Evolutionary conservation across 1,140 invertebrate genomes (phyloP).

Genomic region (Nasonia vitripennis): DNA sequence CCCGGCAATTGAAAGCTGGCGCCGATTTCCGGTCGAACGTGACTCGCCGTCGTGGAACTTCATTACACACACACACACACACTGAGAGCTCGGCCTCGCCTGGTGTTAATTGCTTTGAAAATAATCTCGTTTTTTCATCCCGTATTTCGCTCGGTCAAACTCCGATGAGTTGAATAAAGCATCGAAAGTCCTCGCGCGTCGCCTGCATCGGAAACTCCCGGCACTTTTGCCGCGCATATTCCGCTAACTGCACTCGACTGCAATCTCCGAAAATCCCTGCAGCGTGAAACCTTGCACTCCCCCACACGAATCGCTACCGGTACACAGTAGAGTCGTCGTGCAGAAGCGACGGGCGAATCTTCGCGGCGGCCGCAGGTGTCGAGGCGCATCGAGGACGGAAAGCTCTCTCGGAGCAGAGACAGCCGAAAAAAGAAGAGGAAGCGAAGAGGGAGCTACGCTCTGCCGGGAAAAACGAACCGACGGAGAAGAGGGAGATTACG

Average conservation of each 20-base stretch:
- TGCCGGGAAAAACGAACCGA: constrained; percentile 32
- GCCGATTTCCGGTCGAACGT: too few species aligned
- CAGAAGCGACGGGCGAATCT: neutral
- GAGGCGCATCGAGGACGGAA: constrained; percentile 51
- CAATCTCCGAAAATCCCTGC: neutral
- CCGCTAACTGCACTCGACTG: neutral
- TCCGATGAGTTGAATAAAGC: neutral
- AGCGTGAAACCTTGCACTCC: neutral
- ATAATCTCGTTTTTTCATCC: too few species aligned
- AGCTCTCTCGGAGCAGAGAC: constrained; percentile 48
- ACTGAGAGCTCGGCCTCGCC: too few species aligned
- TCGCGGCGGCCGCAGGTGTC: neutral
- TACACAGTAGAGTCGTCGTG: neutral
- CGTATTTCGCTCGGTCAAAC: too few species aligned
- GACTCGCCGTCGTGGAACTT: too few species aligned
- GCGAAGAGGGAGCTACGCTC: neutral
- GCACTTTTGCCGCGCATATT: neutral
- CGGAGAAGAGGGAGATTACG: neutral
- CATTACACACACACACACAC: too few species aligned
- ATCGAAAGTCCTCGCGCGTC: neutral
- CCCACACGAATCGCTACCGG: too few species aligned
- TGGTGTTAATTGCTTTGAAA: too few species aligned
- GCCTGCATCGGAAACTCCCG: neutral
- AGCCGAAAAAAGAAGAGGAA: neutral
- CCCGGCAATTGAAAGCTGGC: neutral